These are phyloP conservation scores for Heteromormyrus szaboi DNA, from an alignment of 2,797 vertebrate genomes.

Conservation along the genomic window DNA sequence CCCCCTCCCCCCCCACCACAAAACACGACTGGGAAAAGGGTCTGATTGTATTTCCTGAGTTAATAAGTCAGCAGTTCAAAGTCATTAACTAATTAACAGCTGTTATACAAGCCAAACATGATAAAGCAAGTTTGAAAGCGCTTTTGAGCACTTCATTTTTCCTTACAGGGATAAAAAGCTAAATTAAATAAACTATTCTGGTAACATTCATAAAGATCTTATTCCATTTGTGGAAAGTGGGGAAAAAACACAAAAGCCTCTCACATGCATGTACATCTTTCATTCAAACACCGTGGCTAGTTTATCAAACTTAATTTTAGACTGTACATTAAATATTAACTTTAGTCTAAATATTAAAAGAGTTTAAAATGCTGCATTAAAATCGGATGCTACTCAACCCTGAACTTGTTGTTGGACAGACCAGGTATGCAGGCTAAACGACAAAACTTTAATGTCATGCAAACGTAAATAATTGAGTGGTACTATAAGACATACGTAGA, in stretches of 20 bases:
- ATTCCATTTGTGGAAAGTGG: not conserved
- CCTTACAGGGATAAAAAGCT: not conserved
- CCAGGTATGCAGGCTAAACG: not conserved
- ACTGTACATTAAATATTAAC: constrained; percentile 1
- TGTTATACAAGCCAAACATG: not conserved
- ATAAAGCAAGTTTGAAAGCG: not conserved
- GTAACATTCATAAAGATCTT: not conserved
- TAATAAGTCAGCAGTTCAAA: not conserved
- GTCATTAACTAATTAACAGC: not conserved
- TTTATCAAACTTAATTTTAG: not conserved
- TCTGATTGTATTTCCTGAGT: not conserved
- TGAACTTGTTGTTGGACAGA: not conserved
- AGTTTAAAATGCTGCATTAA: not conserved
- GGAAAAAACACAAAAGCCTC: not conserved
- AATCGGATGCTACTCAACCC: not conserved
- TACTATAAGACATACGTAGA: not conserved
- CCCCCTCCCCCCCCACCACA: not conserved
- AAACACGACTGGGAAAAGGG: not conserved
- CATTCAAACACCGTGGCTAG: not conserved
- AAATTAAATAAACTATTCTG: not conserved
- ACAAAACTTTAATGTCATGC: not conserved
- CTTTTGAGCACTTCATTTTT: not conserved
- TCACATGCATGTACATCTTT: not conserved
- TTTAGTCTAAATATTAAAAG: not conserved
- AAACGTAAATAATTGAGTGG: not conserved